Evolutionary conservation across 2,797 vertebrate species (phyloP).

Genomic region (Phrynocephalus forsythii): DNA sequence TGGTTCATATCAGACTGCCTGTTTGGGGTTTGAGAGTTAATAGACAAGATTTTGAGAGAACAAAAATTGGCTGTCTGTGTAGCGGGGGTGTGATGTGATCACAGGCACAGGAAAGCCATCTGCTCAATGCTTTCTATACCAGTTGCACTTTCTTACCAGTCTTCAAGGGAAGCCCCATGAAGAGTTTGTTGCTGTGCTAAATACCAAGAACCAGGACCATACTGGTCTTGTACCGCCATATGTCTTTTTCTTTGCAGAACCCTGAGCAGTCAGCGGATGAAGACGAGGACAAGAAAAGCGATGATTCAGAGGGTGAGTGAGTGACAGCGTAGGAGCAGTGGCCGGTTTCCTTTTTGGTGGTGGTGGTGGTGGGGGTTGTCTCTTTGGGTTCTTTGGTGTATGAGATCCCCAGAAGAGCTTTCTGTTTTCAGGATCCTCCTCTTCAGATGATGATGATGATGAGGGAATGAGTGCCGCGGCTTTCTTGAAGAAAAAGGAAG

Average conservation of each 20-base stretch:
- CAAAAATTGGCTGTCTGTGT: no score
- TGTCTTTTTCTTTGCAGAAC: conserved; percentile 77
- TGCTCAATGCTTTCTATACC: not conserved
- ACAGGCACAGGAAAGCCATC: not conserved
- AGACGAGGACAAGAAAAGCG: conserved; percentile 89
- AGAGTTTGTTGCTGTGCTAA: no score
- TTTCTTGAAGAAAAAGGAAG: conserved; percentile 90
- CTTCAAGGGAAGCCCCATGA: not conserved
- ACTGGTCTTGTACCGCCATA: not conserved
- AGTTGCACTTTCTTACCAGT: not conserved
- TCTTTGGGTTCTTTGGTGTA: no score
- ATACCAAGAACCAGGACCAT: no score
- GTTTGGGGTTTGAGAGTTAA: no score
- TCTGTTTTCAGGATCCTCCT: conserved; percentile 59
- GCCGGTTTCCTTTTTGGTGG: no score
- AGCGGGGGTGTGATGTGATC: no score
- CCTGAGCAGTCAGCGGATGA: conserved; percentile 91
- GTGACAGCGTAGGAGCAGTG: not conserved
- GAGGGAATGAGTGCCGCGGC: conserved; percentile 78
- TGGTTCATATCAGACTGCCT: no score
- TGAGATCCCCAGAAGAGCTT: not conserved
- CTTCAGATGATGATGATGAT: conserved; percentile 74
- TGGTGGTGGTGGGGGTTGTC: no score
- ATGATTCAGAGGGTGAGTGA: conserved; percentile 82
- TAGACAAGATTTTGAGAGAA: no score